phyloP scores from a whole-genome alignment of 1,140 invertebrate species.

The Lethrus apterus region DNA sequence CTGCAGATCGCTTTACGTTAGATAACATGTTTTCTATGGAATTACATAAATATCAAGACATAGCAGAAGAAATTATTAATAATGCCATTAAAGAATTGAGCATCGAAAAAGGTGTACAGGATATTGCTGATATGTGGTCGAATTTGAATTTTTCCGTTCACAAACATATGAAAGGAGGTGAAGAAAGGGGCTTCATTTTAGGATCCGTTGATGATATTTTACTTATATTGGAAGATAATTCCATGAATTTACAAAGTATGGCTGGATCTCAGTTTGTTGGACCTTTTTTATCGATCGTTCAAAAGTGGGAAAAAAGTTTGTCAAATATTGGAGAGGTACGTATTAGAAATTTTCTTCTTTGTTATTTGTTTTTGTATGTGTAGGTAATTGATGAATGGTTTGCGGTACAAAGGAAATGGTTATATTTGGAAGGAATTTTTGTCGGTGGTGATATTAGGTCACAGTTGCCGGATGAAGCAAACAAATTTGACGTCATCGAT shows the following conservation, averaged over 20 bases:
- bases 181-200: conserved; percentile 60
- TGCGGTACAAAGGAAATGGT: conserved; percentile 77
- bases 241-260: conserved; percentile 85
- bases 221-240: conserved; percentile 77
- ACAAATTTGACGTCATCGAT: conserved; percentile 84
- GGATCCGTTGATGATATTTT: conserved; percentile 75
- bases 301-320: conserved; percentile 76
- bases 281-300: conserved; percentile 71
- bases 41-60: conserved; percentile 73
- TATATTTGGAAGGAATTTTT: conserved; percentile 87
- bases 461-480: conserved; percentile 79
- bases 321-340: conserved; percentile 74
- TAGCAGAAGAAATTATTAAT: conserved; percentile 75
- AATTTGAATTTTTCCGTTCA: conserved; percentile 63
- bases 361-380: too few species aligned
- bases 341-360: too few species aligned
- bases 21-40: conserved; percentile 90
- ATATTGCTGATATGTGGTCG: conserved; percentile 69
- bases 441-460: conserved; percentile 76
- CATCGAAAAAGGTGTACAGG: conserved; percentile 78
- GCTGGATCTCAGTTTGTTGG: conserved; percentile 83
- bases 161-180: conserved; percentile 53
- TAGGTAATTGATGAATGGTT: conserved; percentile 83
- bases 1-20: conserved; percentile 75
- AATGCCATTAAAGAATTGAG: conserved; percentile 81